Evolutionary conservation across 2,888 invertebrate species (phyloP), one percentile per base, ranked within the genome.

Genomic region (Trichogramma evanescens): DNA sequence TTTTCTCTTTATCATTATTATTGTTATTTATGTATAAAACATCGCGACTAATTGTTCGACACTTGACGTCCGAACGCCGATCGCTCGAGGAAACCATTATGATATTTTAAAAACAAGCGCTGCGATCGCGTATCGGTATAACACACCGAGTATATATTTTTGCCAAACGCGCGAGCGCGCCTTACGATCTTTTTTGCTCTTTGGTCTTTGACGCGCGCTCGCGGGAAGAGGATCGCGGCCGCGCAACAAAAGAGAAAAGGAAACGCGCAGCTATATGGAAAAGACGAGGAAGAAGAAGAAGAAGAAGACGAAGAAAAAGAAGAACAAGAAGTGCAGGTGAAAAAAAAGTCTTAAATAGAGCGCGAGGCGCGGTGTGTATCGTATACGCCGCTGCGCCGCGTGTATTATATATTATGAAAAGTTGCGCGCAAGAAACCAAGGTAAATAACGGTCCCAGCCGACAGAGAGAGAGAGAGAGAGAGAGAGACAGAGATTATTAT

Each of bases 331-430:
- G 26, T 26, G 26, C 26, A 26, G 26, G 26, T 26, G 26, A 26
- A 26, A 26, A 13, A 13, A 26, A 26, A 26, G 26, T 26, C 26
- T 58, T 61, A 61, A 61, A 61, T 61, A 58, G 58, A 61, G 55
- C 58, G 55, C 50, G 54, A 40, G 45, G 7, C 13, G 40, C 39
- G 42, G 26, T 46, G 42, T 52, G 50, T 54, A 26, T n/a, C 48
- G 10, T 48, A 9, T 10, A 44, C 6, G 41, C 48, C 40, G 48
- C 50, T 26, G 51, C 51, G 55, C 9, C 41, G 13, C 13, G 41
- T 39, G 43, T 5, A 26, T 26, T 13, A 13, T 13, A 13, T 13
- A 13, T 13, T 26, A 26, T 26, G 26, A 9, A 6, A 9, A 45
- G 45, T 39, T 10, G 39, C 4, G 45, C 5, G 43, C 44, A 54